These are phyloP conservation scores for Crenichthys baileyi DNA, from an alignment of 2,797 vertebrate species.

Conservation along the genomic window DNA sequence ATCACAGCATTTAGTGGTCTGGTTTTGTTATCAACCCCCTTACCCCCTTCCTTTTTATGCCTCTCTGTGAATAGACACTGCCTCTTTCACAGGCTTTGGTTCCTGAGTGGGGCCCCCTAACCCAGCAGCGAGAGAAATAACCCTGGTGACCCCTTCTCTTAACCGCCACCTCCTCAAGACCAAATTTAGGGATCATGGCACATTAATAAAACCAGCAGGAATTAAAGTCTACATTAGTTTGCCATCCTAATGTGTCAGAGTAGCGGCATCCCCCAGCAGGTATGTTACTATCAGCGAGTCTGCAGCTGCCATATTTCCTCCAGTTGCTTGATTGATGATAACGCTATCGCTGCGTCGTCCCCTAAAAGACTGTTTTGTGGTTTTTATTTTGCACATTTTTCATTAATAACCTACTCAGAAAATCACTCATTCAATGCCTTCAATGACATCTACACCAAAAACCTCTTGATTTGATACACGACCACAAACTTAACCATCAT, in stretches of 20 bases:
- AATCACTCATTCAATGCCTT: background rate
- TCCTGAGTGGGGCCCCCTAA: slow-evolving; percentile 59
- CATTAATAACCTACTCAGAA: background rate
- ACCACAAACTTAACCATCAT: background rate
- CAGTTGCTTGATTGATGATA: slow-evolving; percentile 1
- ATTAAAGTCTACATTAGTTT: slow-evolving; percentile 58
- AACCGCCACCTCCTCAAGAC: slow-evolving; percentile 42
- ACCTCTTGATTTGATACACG: background rate
- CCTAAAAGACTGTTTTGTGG: background rate
- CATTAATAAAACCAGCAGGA: slow-evolving; percentile 57
- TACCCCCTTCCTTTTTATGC: slow-evolving; percentile 54
- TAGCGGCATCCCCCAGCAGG: slow-evolving; percentile 44
- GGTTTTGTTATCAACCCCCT: slow-evolving; percentile 76
- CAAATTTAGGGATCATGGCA: slow-evolving; percentile 60
- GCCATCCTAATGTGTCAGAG: slow-evolving; percentile 52
- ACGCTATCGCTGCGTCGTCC: background rate
- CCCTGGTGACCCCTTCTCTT: slow-evolving; percentile 30
- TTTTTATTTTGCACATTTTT: background rate
- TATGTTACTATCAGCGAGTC: slow-evolving; percentile 6
- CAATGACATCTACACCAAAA: background rate
- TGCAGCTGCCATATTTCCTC: slow-evolving; percentile 17
- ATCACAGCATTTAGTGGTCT: slow-evolving; percentile 75
- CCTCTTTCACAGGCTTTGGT: slow-evolving; percentile 70
- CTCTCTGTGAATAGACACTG: slow-evolving; percentile 73
- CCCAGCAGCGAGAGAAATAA: slow-evolving; percentile 58